Base-by-base conservation (phyloP, 1,140 invertebrate species). In the Polypedilum vanderplanki region DNA sequence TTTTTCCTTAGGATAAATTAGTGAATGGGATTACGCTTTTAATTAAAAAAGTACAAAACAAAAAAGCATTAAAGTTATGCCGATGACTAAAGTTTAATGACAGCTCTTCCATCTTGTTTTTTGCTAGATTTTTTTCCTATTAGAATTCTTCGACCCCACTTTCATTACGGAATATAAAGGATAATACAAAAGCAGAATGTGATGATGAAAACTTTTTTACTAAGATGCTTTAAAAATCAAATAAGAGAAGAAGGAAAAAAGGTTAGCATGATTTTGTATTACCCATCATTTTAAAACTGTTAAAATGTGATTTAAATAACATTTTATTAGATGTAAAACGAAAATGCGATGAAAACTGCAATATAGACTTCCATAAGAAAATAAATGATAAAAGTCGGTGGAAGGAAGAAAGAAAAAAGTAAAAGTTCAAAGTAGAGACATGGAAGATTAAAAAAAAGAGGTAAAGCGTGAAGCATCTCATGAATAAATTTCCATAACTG, bases 1-100 rank as follows among this genome's bases (percentile, higher is more conserved):
- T n/a, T n/a, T n/a, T n/a, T n/a, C n/a, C 65, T 70, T 70, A 70
- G 17, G 65, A 70, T 70, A 70, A 70, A 70, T 70, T 70, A 70
- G 65, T 70, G 65, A 70, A 70, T 18, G 17, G 65, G 65, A 70
- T 70, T 70, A 70, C 65, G 18, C 18, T 70, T 70, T 70, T 70
- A 70, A 70, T 70, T 70, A 70, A 70, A 70, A 22, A 70, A 70
- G 46, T 57, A 57, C 46, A 12, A 57, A 57, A 57, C 46, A 57
- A 57, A 3, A 5, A 33, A 33, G 24, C 24, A 33, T 33, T 33
- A 33, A 33, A 33, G 24, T 5, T 33, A 33, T 33, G 24, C 46
- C 46, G 46, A n/a, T 57, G 12, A 57, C 9, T 12, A 12, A 57
- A 57, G 46, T 70, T 70, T 20, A 1, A 7, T 22, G 15, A 20